These are phyloP conservation scores for Austrofundulus limnaeus DNA, from an alignment of 2,113 vertebrate genomes.

Conservation along the genomic window DNA sequence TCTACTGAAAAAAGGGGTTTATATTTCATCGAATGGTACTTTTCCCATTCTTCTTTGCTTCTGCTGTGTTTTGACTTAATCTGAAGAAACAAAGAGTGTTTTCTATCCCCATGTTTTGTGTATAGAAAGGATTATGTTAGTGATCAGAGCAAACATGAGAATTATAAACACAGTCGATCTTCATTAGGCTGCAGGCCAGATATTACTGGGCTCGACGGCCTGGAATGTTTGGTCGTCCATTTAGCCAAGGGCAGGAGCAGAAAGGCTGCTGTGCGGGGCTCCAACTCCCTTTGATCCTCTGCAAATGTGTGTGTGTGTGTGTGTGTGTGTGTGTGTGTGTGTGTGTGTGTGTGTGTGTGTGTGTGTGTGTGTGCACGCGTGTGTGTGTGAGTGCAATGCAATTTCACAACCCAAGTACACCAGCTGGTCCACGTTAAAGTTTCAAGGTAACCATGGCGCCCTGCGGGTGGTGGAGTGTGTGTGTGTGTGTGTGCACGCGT, in stretches of 20 bases:
- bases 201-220: conserved; percentile 77
- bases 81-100: conserved; percentile 60
- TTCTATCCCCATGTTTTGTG: conserved; percentile 64
- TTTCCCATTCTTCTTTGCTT: conserved; percentile 32
- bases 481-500: conserved; percentile 53
- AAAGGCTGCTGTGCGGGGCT: conserved; percentile 79
- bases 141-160: conserved; percentile 78
- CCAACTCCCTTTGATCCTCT: conserved; percentile 80
- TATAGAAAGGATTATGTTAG: conserved; percentile 73
- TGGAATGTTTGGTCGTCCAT: conserved; percentile 83
- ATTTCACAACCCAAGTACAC: conserved; percentile 85
- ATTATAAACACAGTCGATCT: conserved; percentile 79
- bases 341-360: conserved; percentile 37
- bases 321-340: not conserved
- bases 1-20: conserved; percentile 33
- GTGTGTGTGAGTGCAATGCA: conserved; percentile 72
- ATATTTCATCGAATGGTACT: conserved; percentile 35
- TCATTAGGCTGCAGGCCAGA: conserved; percentile 77
- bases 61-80: conserved; percentile 39
- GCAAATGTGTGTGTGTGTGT: conserved; percentile 58
- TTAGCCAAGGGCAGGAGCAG: conserved; percentile 80
- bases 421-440: conserved; percentile 88
- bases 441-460: conserved; percentile 86
- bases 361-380: no score
- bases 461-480: conserved; percentile 75